Evolutionary conservation across 2,797 vertebrate species (phyloP), one percentile per base, ranked within the genome.

Genomic region (Amblyraja radiata): DNA sequence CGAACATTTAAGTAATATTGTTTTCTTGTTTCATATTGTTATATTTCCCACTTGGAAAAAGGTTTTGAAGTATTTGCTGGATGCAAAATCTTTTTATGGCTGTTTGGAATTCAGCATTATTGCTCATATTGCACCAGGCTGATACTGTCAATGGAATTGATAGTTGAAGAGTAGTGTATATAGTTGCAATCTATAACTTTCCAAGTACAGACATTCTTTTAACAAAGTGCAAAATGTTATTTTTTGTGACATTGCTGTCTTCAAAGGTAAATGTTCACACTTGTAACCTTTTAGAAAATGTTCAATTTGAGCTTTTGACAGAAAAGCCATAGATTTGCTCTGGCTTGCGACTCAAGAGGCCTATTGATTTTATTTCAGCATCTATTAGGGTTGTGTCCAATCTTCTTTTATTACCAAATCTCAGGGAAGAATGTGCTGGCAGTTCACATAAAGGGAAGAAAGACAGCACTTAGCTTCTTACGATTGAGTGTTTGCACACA

Each of bases 401-500:
- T 93, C 71, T 95, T 95, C 65, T 96, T 96, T 97, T 97, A 96
- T 96, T 94, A 95, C 94, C 93, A 39, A 65, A 94, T 96, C 95
- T 95, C 95, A 93, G 94, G 94, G 95, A 94, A 90, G 93, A 95
- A 95, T 93, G 94, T 96, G 96, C 96, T 97, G 97, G 97, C 97
- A 97, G 94, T 95, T 96, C 94, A 96, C 97, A 96, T 97, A 95
- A 95, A 94, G 93, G 90, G 1, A 32, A 93, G 96, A 71, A 74
- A 73, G 36, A 73, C 32, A 73, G 68, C 65, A 73, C 16, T 74
- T 92, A 92, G 71, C 25, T 58, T 46, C 25, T 54, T 92, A 71
- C 36, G 21, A 28, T 23, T 76, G 39, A 74, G 71, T 36, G 68
- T 76, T 92, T 28, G 68, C 6, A 6, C 23, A 54, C 71, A 91